Base-by-base conservation (phyloP, 1,140 invertebrate genomes). In the Oryzaephilus surinamensis region DNA sequence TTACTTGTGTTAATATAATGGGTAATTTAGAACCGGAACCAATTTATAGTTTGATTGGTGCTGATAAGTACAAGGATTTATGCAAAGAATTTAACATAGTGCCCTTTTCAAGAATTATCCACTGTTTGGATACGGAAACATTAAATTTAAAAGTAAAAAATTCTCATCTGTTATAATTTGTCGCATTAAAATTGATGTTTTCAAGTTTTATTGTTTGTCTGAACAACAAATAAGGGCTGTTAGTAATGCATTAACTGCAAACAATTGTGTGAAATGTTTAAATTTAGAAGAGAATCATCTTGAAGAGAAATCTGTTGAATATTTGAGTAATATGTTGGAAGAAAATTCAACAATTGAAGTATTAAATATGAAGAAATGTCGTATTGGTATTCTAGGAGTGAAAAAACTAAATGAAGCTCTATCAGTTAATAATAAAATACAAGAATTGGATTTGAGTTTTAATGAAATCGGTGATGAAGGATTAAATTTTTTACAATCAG, bases 101-200 rank as follows among this genome's bases (percentile, higher is more conserved):
- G 7, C 61, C 64, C 4, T 57, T 67, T 4, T 52, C 37, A 33
- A 46, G 43, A 30, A 64, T 67, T 39, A 39, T 61, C 30, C 54
- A 37, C 36, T 60, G 56, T 4, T 45, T 68, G 10, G 21, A 58
- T 1, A 54, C 54, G 8, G 46, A 60, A 12, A 34, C 33, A 11
- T 61, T 69, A 19, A 52, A 68, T 46, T 54, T 69, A 36, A 59
- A n/a, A n/a, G n/a, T n/a, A n/a, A n/a, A n/a, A n/a, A n/a, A n/a
- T n/a, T n/a, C n/a, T n/a, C n/a, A n/a, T n/a, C n/a, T n/a, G n/a
- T n/a, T n/a, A n/a, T n/a, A n/a, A n/a, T n/a, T n/a, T n/a, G n/a
- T n/a, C n/a, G n/a, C n/a, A n/a, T n/a, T n/a, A n/a, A n/a, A n/a
- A n/a, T n/a, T n/a, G n/a, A n/a, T n/a, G n/a, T n/a, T n/a, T n/a